Base-by-base conservation (phyloP, 2,888 invertebrate genomes). In the Matsumyia berberina region DNA sequence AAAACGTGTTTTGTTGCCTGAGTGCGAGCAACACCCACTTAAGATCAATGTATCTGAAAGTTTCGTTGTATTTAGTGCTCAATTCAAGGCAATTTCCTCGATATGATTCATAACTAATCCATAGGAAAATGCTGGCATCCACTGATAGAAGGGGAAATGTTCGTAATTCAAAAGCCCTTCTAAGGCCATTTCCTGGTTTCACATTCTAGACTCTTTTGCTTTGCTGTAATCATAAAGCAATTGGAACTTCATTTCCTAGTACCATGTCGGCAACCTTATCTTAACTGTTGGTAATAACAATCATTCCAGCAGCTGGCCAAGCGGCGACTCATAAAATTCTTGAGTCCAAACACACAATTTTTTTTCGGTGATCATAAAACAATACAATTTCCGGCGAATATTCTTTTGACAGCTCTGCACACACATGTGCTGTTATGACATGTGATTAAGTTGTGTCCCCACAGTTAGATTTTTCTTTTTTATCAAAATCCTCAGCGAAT, bases 1-100 rank as follows among this genome's bases (percentile, higher is more conserved):
- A 35, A 55, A 79, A 66, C 73, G 31, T 31, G 72, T 79, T 79
- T 58, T 69, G 51, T 77, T 77, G 69, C 46, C 49, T 77, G 51
- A 60, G 15, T 58, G 11, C 15, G n/a, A n/a, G 24, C 39, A 12
- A 76, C 49, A 77, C 42, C 33, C 60, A 60, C 49, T 69, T 67
- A 8, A 29, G 49, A 46, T 19, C 31, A 35, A 5, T 17, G 55
- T 55, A 37, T 55, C 35, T 33, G 7, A 1, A 1, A 24, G 7
- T 11, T 37, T n/a, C 29, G 31, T 8, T 33, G 35, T n/a, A 11
- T 31, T 19, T 19, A 15, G 44, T 17, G 44, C 15, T 15, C 5
- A 33, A 69, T n/a, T 69, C 69, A 46, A 57, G 44, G 57, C 35
- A 33, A 55, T 53, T 67, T 67, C 67, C 53, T 55, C 42, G 9